Evolutionary conservation across 2,797 vertebrate genomes (phyloP).

Genomic region (Microchirus variegatus): DNA sequence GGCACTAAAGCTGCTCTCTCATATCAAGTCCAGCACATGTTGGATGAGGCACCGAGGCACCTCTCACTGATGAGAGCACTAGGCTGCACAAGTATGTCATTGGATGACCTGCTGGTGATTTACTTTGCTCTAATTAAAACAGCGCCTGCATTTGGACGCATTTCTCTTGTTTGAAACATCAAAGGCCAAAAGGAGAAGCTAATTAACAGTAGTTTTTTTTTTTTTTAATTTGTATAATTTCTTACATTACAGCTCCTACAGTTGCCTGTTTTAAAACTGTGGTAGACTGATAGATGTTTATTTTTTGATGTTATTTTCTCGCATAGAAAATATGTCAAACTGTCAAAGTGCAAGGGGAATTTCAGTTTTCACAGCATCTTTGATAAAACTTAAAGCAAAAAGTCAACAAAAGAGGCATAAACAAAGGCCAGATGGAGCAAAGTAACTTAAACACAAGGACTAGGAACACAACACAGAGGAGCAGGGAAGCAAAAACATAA

Average conservation of each 20-base stretch:
- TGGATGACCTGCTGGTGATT: slow-evolving; percentile 28
- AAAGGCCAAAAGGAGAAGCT: slow-evolving; percentile 20
- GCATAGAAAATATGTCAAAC: too few species aligned
- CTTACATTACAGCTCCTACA: background rate
- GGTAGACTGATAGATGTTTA: too few species aligned
- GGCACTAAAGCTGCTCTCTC: background rate
- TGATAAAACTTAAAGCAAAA: too few species aligned
- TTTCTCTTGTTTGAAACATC: slow-evolving; percentile 21
- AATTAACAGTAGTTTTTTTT: background rate
- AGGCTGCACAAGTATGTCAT: slow-evolving; percentile 21
- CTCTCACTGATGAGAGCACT: slow-evolving; percentile 12
- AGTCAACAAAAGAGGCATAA: too few species aligned
- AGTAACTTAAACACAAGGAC: too few species aligned
- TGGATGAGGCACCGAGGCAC: slow-evolving; percentile 1
- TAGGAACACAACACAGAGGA: too few species aligned
- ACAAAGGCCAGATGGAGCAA: too few species aligned
- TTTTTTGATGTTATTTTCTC: too few species aligned
- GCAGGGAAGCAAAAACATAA: too few species aligned
- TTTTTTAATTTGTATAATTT: background rate
- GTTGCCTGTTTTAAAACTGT: background rate
- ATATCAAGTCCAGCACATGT: slow-evolving; percentile 16
- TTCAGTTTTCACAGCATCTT: too few species aligned
- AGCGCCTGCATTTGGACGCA: slow-evolving; percentile 21
- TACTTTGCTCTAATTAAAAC: slow-evolving; percentile 36
- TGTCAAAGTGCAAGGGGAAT: too few species aligned